These are phyloP conservation scores for Cavia porcellus DNA, from an alignment of 2,113 vertebrate species.

Conservation along the genomic window DNA sequence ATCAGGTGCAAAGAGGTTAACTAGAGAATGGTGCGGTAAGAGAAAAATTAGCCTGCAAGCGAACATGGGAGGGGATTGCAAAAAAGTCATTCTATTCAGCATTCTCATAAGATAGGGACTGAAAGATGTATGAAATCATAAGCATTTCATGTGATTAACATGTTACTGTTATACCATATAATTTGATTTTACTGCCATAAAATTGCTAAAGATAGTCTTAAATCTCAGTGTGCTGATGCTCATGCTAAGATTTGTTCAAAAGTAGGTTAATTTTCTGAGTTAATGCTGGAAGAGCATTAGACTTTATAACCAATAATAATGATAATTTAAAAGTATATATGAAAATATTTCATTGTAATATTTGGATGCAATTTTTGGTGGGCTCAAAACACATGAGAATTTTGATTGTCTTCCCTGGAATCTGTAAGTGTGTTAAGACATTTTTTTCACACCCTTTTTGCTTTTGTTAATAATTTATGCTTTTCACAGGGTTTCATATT, in stretches of 20 bases:
- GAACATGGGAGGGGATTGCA: not conserved
- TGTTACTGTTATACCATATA: not conserved
- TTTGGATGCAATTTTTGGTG: not conserved
- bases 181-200: not conserved
- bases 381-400: not conserved
- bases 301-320: not conserved
- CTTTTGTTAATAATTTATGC: not conserved
- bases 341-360: not conserved
- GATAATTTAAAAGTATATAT: not conserved
- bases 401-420: not conserved
- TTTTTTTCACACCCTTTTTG: not conserved
- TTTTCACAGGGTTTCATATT: not conserved
- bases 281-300: not conserved
- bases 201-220: not conserved
- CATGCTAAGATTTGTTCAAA: not conserved
- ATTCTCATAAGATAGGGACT: not conserved
- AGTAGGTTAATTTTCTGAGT: not conserved
- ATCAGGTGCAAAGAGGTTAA: not conserved
- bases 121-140: not conserved
- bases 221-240: not conserved
- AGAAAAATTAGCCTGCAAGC: not conserved
- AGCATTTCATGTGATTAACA: not conserved
- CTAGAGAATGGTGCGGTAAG: too few relatives aligned
- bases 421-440: not conserved
- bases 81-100: not conserved